These are phyloP conservation scores for Pasiphila rectangulata DNA, from an alignment of 2,888 invertebrate genomes.

Conservation along the genomic window DNA sequence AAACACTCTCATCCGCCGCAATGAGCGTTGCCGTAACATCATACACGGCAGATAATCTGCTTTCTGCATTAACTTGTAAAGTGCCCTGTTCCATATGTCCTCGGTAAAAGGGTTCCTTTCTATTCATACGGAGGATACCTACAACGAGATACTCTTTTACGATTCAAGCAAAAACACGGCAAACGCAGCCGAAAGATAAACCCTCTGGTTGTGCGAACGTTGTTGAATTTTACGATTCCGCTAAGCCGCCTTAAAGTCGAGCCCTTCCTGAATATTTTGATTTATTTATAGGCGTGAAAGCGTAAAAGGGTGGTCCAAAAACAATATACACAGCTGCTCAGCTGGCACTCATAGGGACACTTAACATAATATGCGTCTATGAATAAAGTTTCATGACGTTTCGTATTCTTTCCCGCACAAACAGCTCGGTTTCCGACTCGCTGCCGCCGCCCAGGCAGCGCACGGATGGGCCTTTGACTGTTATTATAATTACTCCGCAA, in stretches of 20 bases:
- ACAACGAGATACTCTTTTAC: constrained; percentile 74
- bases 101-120: constrained; percentile 69
- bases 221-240: constrained; percentile 81
- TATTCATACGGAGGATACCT: constrained; percentile 58
- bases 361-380: constrained; percentile 60
- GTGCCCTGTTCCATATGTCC: constrained; percentile 65
- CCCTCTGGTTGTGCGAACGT: constrained; percentile 67
- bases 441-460: constrained; percentile 28
- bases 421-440: constrained; percentile 25
- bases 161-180: constrained; percentile 74
- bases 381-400: constrained; percentile 42
- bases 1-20: constrained; percentile 18
- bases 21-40: constrained; percentile 30
- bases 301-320: constrained; percentile 77
- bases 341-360: constrained; percentile 53
- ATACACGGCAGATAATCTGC: constrained; percentile 59
- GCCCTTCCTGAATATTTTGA: constrained; percentile 81
- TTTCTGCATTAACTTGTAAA: constrained; percentile 67
- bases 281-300: constrained; percentile 79
- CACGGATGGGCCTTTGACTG: constrained; percentile 25
- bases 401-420: constrained; percentile 38
- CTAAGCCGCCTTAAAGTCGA: constrained; percentile 80
- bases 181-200: constrained; percentile 72
- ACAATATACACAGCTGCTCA: constrained; percentile 72
- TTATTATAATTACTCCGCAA: constrained; percentile 27